phyloP scores from a whole-genome alignment of 2,888 invertebrate species.

The Spodoptera picta region DNA sequence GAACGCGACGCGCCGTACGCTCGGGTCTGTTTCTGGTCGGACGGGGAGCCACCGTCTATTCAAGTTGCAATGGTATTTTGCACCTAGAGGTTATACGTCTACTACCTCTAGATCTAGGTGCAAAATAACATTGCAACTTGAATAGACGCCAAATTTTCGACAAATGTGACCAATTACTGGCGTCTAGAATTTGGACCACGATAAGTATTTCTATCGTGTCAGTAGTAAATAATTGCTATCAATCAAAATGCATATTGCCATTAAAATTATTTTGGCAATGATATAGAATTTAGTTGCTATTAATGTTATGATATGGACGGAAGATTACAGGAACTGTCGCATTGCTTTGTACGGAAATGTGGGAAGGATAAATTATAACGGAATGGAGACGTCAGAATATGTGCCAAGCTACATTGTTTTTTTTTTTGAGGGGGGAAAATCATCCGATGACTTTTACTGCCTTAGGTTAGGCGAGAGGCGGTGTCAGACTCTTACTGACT shows the following conservation, averaged over 20 bases:
- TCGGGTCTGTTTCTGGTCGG: no score
- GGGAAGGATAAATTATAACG: conserved; percentile 1
- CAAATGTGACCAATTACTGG: conserved; percentile 47
- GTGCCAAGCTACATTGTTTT: not conserved
- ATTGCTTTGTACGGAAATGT: conserved; percentile 20
- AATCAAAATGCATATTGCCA: conserved; percentile 35
- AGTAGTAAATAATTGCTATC: conserved; percentile 44
- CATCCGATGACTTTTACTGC: no score
- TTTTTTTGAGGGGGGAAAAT: no score
- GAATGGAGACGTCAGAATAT: conserved; percentile 8
- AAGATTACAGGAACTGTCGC: conserved; percentile 16
- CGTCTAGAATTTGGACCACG: conserved; percentile 28
- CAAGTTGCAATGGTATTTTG: no score
- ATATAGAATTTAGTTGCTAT: conserved; percentile 6
- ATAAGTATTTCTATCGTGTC: conserved; percentile 29
- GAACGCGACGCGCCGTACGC: no score
- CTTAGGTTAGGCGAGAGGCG: no score
- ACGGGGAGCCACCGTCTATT: no score
- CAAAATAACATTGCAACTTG: conserved; percentile 35
- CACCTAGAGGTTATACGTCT: no score
- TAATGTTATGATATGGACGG: conserved; percentile 7
- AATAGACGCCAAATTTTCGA: conserved; percentile 46
- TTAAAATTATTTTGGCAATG: conserved; percentile 37
- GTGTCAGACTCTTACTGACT: no score
- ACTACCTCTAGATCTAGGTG: no score